A percentile compares a stretch with the other conserved stretches of the same genome.
phyloP scores from a whole-genome alignment of 2,113 vertebrate genomes.

The Brachyhypopomus gauderio region DNA sequence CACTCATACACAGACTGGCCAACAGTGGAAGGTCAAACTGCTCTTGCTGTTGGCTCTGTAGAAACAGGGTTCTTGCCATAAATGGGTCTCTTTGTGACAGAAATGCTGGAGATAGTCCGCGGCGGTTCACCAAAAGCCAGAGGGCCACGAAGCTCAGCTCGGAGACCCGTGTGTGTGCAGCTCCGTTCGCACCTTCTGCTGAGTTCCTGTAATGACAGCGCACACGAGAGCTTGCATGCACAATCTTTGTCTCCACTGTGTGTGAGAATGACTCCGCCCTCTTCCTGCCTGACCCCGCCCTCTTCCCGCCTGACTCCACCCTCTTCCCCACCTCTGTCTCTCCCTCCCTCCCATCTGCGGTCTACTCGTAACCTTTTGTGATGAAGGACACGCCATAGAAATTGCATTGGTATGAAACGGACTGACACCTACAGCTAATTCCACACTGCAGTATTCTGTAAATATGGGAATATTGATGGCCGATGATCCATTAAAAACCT shows the following conservation, averaged over 20 bases:
- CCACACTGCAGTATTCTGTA: slow-evolving; percentile 8
- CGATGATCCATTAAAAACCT: slow-evolving; percentile 25
- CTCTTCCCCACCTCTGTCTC: not conserved
- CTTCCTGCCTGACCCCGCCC: too few relatives aligned
- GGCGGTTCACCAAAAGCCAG: not conserved
- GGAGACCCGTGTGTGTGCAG: slow-evolving; percentile 7
- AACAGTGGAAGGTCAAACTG: slow-evolving; percentile 42
- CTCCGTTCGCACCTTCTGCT: not conserved
- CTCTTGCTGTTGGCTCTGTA: slow-evolving; percentile 38
- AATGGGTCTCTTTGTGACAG: slow-evolving; percentile 20
- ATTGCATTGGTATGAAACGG: slow-evolving; percentile 45
- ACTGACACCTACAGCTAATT: slow-evolving; percentile 42
- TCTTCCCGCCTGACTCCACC: too few relatives aligned
- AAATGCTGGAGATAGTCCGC: slow-evolving; percentile 6
- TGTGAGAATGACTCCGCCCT: too few relatives aligned
- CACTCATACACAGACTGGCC: slow-evolving; percentile 12
- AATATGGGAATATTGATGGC: slow-evolving; percentile 40
- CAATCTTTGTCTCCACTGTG: too few relatives aligned
- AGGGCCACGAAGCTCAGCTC: not conserved
- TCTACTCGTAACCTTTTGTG: slow-evolving; percentile 7
- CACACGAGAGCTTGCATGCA: too few relatives aligned
- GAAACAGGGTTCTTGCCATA: slow-evolving; percentile 29
- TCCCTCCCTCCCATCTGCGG: not conserved
- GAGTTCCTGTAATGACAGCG: not conserved
- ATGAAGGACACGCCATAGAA: not conserved